Evolutionary conservation across 1,140 invertebrate genomes (phyloP).

Genomic region (Ctenoplectra terminalis): DNA sequence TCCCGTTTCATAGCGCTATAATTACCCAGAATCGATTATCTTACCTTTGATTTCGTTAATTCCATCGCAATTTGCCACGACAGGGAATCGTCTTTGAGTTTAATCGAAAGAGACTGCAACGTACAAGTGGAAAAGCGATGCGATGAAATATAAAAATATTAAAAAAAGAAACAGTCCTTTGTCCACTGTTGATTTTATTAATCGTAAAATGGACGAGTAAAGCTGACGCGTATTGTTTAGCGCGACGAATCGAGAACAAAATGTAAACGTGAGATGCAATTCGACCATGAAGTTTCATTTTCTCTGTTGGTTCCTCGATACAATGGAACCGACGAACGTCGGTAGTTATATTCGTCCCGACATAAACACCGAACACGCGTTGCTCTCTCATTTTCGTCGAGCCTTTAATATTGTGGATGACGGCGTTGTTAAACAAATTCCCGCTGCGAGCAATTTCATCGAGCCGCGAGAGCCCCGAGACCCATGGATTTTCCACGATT

Average conservation of each 20-base stretch:
- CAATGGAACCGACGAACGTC: background rate
- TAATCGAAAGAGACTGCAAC: too few relatives aligned
- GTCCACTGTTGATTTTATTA: background rate
- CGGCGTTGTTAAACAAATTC: conserved; percentile 30
- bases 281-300: background rate
- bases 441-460: conserved; percentile 20
- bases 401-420: conserved; percentile 9
- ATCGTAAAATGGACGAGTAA: background rate
- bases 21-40: conserved; percentile 1
- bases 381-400: background rate
- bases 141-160: too few relatives aligned
- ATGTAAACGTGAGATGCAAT: background rate
- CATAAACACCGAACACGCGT: background rate
- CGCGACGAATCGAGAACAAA: background rate
- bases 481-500: background rate
- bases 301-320: background rate
- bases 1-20: background rate
- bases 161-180: background rate
- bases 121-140: too few relatives aligned
- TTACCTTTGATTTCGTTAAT: background rate
- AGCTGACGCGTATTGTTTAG: background rate
- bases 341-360: conserved; percentile 3
- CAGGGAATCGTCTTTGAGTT: background rate
- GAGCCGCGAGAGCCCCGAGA: background rate
- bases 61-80: background rate